A percentile compares a stretch with the other conserved stretches of the same genome.
These are phyloP conservation scores for Caenorhabditis sp. DNA, from an alignment of 2,888 invertebrate species.

Conservation along the genomic window DNA sequence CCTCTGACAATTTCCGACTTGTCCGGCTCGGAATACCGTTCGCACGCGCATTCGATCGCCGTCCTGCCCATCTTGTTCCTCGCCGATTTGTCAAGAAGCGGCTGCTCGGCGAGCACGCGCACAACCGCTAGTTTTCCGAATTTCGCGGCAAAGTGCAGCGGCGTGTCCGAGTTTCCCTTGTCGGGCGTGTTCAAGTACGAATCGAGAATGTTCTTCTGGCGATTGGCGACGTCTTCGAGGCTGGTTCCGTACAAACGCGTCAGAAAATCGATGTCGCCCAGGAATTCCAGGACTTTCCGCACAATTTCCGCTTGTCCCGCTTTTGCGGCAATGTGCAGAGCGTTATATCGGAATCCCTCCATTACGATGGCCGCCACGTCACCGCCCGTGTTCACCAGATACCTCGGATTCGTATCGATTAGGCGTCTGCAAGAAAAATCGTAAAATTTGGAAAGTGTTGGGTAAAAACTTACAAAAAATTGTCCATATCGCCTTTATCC, in stretches of 20 bases:
- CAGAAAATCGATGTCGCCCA: constrained; percentile 33
- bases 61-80: constrained; percentile 56
- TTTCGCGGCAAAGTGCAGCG: constrained; percentile 65
- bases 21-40: constrained; percentile 49
- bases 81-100: constrained; percentile 4
- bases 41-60: constrained; percentile 46
- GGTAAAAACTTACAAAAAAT: constrained; percentile 46
- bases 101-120: constrained; percentile 25
- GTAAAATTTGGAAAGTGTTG: background rate
- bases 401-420: constrained; percentile 62
- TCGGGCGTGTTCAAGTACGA: constrained; percentile 66
- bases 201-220: constrained; percentile 57
- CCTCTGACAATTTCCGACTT: constrained; percentile 10
- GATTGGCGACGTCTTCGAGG: constrained; percentile 38
- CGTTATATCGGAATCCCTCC: constrained; percentile 68
- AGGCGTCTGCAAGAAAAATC: constrained; percentile 36
- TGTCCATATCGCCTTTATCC: constrained; percentile 56
- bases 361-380: constrained; percentile 65
- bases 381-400: constrained; percentile 62
- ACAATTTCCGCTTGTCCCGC: constrained; percentile 45
- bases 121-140: constrained; percentile 62
- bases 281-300: constrained; percentile 17
- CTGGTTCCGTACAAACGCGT: constrained; percentile 39
- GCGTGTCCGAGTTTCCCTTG: constrained; percentile 63
- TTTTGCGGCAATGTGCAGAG: constrained; percentile 65